Base-by-base conservation (phyloP, 2,113 vertebrate species). In the Cacatua alba region DNA sequence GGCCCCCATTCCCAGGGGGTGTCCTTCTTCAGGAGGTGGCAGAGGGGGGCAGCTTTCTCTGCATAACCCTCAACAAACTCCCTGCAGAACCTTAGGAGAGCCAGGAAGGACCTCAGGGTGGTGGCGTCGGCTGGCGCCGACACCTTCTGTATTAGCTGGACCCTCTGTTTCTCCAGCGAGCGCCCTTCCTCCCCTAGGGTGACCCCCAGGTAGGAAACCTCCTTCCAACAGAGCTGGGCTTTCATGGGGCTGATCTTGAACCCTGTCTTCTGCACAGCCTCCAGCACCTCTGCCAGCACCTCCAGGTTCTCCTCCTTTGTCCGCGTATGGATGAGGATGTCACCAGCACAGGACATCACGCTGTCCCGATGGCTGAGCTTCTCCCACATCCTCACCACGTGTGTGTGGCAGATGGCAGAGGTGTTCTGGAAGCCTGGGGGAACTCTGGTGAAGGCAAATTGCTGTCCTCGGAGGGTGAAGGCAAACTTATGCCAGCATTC, bases 161-260 rank as follows among this genome's bases (percentile, higher is more conserved):
- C 82, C 51, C 93, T 94, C 51, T 90, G 87, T 76, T 95, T 96
- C 78, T 96, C 86, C 69, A 97, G 79, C 0, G 82, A 96, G 31
- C 82, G 43, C 37, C 93, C 94, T 43, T 95, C 93, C 82, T 96
- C 94, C 43, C 94, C 60, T 5, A 96, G 71, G 17, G 93, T 96
- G 46, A 97, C 85, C 24, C 96, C 96, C n/a, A 92, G 17, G 44
- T 94, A 97, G 17, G 96, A 96, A 4, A 97, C 96, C 81, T 97
- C 96, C 48, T 95, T 97, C 96, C 95, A 96, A 78, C 96, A 97
- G 35, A 97, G 89, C 59, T 97, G 95, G 41, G 95, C 95, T 64
- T 96, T 96, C 1, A 68, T 96, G 57, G 96, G 95, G 49, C 39
- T 97, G 68, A 96, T 63, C 53, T 17, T 96, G 60, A 97, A 96